Conservation (phyloP, 37 sponge, comb jelly and placozoan species). For the Mnemiopsis leidyi region DNA sequence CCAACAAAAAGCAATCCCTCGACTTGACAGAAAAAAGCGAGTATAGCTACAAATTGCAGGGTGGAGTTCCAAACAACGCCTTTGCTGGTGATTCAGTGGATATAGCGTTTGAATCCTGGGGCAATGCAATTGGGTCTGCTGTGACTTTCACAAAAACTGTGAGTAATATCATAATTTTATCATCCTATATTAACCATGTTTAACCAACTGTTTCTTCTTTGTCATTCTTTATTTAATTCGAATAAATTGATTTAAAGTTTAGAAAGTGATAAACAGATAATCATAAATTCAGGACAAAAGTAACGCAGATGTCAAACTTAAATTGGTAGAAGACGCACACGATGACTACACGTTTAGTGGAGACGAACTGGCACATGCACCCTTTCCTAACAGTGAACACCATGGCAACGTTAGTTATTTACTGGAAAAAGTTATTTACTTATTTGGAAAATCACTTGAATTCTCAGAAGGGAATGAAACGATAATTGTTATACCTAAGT, state of each 20-base stretch:
- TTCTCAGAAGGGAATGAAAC: too few species aligned
- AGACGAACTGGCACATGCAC: slow-evolving; percentile 35
- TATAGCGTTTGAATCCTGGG: not conserved
- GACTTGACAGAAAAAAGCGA: not conserved
- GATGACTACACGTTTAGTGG: not conserved
- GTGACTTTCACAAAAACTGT: not conserved
- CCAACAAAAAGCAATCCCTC: too few species aligned
- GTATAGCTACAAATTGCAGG: slow-evolving; percentile 17
- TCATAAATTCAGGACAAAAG: not conserved
- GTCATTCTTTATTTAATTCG: too few species aligned
- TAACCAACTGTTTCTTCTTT: too few species aligned
- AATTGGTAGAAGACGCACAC: not conserved
- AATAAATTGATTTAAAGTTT: too few species aligned
- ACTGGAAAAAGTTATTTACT: too few species aligned
- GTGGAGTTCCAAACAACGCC: too few species aligned
- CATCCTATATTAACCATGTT: too few species aligned
- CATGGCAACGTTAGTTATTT: not conserved
- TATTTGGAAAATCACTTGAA: too few species aligned
- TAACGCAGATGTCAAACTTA: not conserved
- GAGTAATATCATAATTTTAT: too few species aligned
- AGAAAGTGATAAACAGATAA: too few species aligned
- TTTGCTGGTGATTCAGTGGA: not conserved
- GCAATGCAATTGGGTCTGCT: not conserved
- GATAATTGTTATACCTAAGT: too few species aligned
- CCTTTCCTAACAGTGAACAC: not conserved